phyloP scores from a whole-genome alignment of 2,113 vertebrate genomes.

The Sylvietta virens region DNA sequence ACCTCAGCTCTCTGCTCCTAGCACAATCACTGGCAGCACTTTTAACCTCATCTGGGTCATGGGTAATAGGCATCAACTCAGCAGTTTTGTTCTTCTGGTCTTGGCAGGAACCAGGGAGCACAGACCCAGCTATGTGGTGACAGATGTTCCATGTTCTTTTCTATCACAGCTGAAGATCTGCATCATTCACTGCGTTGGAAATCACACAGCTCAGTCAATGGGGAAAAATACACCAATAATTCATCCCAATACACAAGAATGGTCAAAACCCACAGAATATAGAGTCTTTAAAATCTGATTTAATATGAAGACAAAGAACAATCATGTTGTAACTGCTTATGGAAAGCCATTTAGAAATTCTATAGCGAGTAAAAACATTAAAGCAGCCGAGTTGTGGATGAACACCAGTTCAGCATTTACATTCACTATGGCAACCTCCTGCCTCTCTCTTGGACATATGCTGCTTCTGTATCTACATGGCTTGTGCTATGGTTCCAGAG shows the following conservation, averaged over 20 bases:
- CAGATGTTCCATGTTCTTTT: neutral
- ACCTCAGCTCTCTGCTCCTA: neutral
- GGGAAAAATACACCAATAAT: neutral
- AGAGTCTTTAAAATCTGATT: neutral
- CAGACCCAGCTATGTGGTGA: neutral
- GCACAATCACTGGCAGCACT: neutral
- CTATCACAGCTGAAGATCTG: neutral
- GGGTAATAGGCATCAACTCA: neutral
- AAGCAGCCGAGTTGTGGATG: neutral
- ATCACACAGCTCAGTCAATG: neutral
- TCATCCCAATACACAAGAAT: neutral
- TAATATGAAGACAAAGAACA: neutral
- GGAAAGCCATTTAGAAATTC: neutral
- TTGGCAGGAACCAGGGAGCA: neutral
- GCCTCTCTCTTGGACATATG: neutral
- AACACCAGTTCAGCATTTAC: constrained; percentile 2
- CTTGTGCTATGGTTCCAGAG: neutral
- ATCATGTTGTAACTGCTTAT: neutral
- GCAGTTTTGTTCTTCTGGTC: neutral
- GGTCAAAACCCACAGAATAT: neutral
- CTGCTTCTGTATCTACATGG: neutral
- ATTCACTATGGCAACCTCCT: constrained; percentile 15
- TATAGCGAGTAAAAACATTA: neutral
- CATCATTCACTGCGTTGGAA: neutral
- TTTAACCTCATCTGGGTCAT: neutral